Base-by-base conservation (phyloP, 2,797 vertebrate genomes). In the Pachyuromys duprasi region DNA sequence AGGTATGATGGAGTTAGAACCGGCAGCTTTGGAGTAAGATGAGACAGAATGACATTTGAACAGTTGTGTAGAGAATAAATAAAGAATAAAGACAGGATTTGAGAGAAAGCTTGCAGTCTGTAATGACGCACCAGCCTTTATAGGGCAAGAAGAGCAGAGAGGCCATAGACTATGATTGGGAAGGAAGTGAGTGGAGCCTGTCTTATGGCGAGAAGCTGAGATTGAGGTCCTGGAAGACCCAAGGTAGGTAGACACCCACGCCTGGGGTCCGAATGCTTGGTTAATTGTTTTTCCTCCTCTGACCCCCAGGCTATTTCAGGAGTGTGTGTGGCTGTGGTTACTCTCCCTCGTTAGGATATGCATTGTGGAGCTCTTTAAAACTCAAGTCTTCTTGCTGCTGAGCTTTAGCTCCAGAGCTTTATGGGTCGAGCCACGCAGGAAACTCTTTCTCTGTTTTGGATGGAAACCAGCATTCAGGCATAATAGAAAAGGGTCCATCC, bases 381-480 rank as follows among this genome's bases (percentile, higher is more conserved):
- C 36, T 39, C 49, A 28, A 12, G 39, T 28, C 49, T 78, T 42
- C 39, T 65, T 63, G 78, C 28, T 76, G 11, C 80, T 31, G 14
- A 15, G 18, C 31, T 12, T 74, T 24, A 2, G 39, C 15, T 31
- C 72, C 53, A 4, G n/a, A 69, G 26, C 39, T 84, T 42, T 62
- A 8, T 13, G 18, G 31, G 33, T 5, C 18, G 76, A 20, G 26
- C 20, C 57, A 57, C 24, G 1, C 45, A 45, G 53, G 67, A 24
- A 81, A 49, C 28, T 17, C 24, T n/a, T 17, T 36, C 45, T 28
- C 13, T 39, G n/a, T 62, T 6, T 39, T 5, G 14, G 74, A 17
- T 36, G 31, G 72, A 62, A 86, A 26, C 0, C 5, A 31, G 0
- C 6, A 26, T 94, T 0, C 1, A 24, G 83, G 53, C 49, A 53